A percentile compares a stretch with the other conserved stretches of the same genome.
These are phyloP conservation scores for Apus apus DNA, from an alignment of 2,113 vertebrate genomes.

Conservation along the genomic window DNA sequence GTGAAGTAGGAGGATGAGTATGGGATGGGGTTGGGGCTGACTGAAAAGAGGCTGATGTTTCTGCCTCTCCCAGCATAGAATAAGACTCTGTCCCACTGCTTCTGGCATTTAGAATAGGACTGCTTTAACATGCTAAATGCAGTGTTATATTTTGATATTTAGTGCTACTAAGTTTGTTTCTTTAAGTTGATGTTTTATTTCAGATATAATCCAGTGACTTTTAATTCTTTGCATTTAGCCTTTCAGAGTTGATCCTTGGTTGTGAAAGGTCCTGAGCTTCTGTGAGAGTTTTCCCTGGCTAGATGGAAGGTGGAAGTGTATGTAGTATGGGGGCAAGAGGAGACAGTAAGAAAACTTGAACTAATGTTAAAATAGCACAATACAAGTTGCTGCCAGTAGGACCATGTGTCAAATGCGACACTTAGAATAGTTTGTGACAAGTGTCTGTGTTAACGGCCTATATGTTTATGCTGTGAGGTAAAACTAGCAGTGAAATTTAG, in stretches of 20 bases:
- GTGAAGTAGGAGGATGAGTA: neutral
- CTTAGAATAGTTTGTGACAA: neutral
- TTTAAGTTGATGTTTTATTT: neutral
- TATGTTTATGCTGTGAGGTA: neutral
- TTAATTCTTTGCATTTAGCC: neutral
- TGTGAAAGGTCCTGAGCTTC: neutral
- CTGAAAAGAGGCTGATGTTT: neutral
- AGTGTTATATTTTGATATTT: neutral
- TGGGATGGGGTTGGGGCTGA: fast-evolving
- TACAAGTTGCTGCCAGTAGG: neutral
- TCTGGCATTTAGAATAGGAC: neutral
- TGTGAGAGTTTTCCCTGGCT: neutral
- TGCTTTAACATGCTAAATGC: neutral
- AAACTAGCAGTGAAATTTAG: neutral
- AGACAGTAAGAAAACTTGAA: neutral
- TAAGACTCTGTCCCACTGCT: too few species aligned
- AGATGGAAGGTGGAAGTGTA: too few species aligned
- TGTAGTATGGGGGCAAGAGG: too few species aligned
- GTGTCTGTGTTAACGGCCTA: neutral
- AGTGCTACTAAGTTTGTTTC: neutral
- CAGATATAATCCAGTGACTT: neutral
- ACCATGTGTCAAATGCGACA: neutral
- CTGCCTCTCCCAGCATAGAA: neutral
- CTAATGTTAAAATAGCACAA: neutral
- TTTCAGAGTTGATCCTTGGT: neutral